Conservation (phyloP, 2,888 invertebrate genomes). For the Microctonus hyperodae region DNA sequence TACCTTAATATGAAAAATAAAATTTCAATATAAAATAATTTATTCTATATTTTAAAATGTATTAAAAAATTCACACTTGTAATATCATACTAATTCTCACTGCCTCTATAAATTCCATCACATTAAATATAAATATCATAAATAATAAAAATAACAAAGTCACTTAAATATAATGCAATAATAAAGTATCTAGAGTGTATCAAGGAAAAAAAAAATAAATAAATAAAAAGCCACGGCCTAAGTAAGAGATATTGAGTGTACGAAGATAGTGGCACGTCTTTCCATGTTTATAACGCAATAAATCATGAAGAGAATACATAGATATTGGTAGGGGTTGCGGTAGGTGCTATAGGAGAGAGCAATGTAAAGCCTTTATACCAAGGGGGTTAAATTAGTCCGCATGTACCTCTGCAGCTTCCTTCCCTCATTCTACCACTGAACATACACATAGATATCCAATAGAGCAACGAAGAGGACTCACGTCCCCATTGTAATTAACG, state of each 20-base stretch:
- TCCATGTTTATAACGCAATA: conserved; percentile 55
- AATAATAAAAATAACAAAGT: background rate
- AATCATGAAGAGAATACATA: conserved; percentile 47
- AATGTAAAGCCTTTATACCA: conserved; percentile 50
- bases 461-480: conserved; percentile 6
- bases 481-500: conserved; percentile 52
- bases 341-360: too few relatives aligned
- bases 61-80: background rate
- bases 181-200: background rate
- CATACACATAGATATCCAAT: conserved; percentile 31
- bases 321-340: too few relatives aligned
- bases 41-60: too few relatives aligned
- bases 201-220: background rate
- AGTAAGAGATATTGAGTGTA: conserved; percentile 31
- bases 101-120: conserved; percentile 23
- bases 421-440: conserved; percentile 8
- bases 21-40: too few relatives aligned
- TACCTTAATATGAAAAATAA: conserved; percentile 15
- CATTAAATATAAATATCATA: background rate
- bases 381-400: conserved; percentile 53
- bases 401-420: conserved; percentile 48
- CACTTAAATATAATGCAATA: background rate
- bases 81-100: conserved; percentile 25
- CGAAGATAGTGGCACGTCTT: conserved; percentile 22
- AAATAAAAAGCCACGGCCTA: background rate